These are phyloP conservation scores for Dendrocincla tyrannina DNA, from an alignment of 2,797 vertebrate genomes.

Conservation along the genomic window DNA sequence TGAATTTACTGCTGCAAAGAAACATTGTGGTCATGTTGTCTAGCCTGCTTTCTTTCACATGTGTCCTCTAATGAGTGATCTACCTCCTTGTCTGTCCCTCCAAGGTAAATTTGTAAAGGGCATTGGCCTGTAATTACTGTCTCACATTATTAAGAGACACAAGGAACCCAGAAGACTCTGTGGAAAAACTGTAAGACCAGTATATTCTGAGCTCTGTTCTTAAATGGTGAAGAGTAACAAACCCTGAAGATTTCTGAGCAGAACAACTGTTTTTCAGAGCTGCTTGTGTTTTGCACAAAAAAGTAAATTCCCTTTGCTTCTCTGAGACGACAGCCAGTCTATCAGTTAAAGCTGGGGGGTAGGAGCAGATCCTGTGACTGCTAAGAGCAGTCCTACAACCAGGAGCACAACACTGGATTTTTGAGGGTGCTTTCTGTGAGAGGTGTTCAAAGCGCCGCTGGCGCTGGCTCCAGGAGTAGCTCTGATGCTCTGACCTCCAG, in stretches of 20 bases:
- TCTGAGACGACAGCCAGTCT: neutral
- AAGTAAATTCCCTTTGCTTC: neutral
- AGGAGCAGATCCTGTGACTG: neutral
- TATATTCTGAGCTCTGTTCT: neutral
- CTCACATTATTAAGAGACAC: neutral
- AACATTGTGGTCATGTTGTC: neutral
- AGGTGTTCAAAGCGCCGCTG: neutral
- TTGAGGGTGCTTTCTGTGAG: neutral
- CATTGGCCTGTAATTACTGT: neutral
- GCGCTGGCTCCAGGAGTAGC: neutral
- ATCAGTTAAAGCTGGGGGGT: neutral
- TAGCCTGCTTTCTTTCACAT: constrained; percentile 16
- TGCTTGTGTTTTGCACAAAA: fast-evolving
- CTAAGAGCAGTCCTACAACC: neutral
- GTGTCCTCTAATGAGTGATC: neutral
- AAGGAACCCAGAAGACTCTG: neutral
- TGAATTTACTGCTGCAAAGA: neutral
- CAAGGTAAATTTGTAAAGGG: neutral
- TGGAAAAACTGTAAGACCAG: neutral
- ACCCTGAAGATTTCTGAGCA: neutral
- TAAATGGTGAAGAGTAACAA: neutral
- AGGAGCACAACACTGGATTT: neutral
- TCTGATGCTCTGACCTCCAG: neutral
- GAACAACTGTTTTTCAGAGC: neutral
- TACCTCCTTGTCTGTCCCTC: neutral